phyloP scores from a whole-genome alignment of 2,797 vertebrate species.

The Acanthornis magna region DNA sequence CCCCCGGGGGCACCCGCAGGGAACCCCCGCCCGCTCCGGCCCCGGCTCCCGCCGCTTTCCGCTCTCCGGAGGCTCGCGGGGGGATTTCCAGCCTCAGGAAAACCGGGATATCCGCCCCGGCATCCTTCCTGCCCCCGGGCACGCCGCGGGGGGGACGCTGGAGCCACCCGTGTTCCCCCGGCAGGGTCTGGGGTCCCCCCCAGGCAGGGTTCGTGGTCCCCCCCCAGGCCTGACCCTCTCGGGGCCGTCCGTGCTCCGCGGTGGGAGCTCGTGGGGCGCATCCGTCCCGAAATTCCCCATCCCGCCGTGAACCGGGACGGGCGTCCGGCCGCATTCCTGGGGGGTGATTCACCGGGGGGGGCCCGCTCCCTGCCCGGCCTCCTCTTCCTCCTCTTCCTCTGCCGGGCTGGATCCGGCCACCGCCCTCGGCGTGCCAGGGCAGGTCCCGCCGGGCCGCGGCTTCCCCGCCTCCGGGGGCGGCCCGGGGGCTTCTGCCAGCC shows the following conservation, averaged over 20 bases:
- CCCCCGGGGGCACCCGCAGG: not conserved
- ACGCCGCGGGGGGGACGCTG: not conserved
- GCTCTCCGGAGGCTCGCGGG: not conserved
- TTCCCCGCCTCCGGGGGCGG: not conserved
- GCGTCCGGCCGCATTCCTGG: constrained; percentile 30
- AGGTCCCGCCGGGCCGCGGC: not conserved
- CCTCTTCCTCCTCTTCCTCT: constrained; percentile 36
- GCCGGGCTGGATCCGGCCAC: constrained; percentile 11
- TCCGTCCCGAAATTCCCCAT: not conserved
- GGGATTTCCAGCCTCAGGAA: constrained; percentile 12
- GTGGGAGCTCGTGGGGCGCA: not conserved
- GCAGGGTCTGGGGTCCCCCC: not conserved
- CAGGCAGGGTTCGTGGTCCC: not conserved
- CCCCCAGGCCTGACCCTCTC: not conserved
- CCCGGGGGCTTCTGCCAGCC: not conserved
- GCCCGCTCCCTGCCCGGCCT: not conserved
- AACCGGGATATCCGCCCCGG: constrained; percentile 27
- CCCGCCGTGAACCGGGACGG: not conserved
- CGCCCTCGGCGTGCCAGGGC: constrained; percentile 5
- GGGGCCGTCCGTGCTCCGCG: too few relatives aligned
- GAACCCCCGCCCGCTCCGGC: not conserved
- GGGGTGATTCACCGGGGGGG: constrained; percentile 8
- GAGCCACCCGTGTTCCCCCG: not conserved
- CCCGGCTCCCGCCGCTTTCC: not conserved
- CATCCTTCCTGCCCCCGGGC: constrained; percentile 28